A percentile compares a stretch with the other conserved stretches of the same genome.
Evolutionary conservation across 1,140 invertebrate genomes (phyloP).

Genomic region (Aphelenchoides besseyi): DNA sequence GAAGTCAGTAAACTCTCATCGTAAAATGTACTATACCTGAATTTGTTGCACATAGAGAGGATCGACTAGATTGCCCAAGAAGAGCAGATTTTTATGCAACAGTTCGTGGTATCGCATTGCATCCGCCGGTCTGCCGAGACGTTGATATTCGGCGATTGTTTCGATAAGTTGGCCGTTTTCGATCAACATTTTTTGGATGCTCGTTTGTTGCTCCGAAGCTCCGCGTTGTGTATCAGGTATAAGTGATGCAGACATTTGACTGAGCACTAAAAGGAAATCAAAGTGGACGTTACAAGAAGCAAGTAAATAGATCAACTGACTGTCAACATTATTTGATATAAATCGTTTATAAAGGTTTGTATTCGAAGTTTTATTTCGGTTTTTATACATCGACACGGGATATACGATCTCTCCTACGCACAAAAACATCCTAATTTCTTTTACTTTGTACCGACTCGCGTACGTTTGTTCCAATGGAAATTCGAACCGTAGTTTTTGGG

Average conservation of each 20-base stretch:
- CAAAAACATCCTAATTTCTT: constrained; percentile 1
- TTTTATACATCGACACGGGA: background rate
- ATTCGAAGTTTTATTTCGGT: background rate
- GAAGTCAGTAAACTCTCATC: background rate
- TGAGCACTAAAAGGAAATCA: constrained; percentile 14
- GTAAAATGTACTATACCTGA: constrained; percentile 9
- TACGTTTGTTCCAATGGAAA: constrained; percentile 93
- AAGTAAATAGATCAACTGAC: background rate
- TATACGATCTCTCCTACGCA: too few relatives aligned
- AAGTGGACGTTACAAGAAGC: background rate
- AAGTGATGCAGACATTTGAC: constrained; percentile 29
- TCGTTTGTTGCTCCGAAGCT: constrained; percentile 29
- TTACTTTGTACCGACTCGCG: constrained; percentile 88
- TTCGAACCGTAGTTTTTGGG: constrained; percentile 84
- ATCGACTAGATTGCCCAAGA: constrained; percentile 49
- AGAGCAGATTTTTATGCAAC: constrained; percentile 56
- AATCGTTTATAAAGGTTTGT: background rate
- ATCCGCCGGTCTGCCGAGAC: constrained; percentile 37
- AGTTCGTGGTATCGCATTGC: constrained; percentile 52
- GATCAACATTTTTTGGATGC: constrained; percentile 48
- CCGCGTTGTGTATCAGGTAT: constrained; percentile 21
- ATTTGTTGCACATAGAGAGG: constrained; percentile 31
- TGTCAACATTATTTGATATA: background rate
- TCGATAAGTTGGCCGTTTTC: constrained; percentile 59
- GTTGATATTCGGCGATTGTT: constrained; percentile 55